Percentiles rank a stretch among this genome's conserved stretches.
These are phyloP conservation scores for Drosophila stalkeri DNA, from an alignment of 2,888 invertebrate species.

Conservation along the genomic window DNA sequence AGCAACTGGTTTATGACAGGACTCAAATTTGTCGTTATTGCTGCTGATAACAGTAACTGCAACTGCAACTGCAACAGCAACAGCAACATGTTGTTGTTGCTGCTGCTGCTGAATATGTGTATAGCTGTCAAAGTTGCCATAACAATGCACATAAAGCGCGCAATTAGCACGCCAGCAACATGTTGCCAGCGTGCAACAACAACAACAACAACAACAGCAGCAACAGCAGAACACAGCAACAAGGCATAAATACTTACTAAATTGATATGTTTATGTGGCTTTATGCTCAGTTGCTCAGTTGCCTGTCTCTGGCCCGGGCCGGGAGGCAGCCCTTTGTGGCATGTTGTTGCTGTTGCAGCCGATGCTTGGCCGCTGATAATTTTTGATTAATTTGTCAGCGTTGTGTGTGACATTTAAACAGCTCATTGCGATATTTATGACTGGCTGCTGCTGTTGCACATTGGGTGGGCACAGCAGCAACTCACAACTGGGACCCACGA, in stretches of 20 bases:
- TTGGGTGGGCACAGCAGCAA: constrained; percentile 70
- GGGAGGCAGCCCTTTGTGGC: constrained; percentile 51
- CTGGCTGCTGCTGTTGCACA: constrained; percentile 57
- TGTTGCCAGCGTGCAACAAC: constrained; percentile 54
- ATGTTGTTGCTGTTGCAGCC: constrained; percentile 48
- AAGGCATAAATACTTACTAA: constrained; percentile 71
- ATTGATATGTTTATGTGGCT: constrained; percentile 78
- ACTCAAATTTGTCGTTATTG: constrained; percentile 71
- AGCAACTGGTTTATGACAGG: constrained; percentile 78
- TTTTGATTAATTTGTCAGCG: constrained; percentile 81
- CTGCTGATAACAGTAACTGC: constrained; percentile 61
- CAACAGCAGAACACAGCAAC: constrained; percentile 29
- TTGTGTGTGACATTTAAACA: constrained; percentile 81
- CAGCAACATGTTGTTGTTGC: constrained; percentile 42
- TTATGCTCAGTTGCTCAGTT: constrained; percentile 62
- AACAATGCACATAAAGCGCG: constrained; percentile 76
- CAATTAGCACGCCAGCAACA: constrained; percentile 79
- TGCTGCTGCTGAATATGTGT: constrained; percentile 52
- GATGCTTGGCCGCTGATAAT: constrained; percentile 76
- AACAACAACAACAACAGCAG: constrained; percentile 26
- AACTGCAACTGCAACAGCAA: constrained; percentile 45
- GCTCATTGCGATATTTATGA: constrained; percentile 82
- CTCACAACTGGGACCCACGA: constrained; percentile 21
- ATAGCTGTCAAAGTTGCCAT: constrained; percentile 72
- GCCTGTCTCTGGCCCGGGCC: constrained; percentile 39